Evolutionary conservation across 2,797 vertebrate species (phyloP).

Genomic region (Characodon lateralis): DNA sequence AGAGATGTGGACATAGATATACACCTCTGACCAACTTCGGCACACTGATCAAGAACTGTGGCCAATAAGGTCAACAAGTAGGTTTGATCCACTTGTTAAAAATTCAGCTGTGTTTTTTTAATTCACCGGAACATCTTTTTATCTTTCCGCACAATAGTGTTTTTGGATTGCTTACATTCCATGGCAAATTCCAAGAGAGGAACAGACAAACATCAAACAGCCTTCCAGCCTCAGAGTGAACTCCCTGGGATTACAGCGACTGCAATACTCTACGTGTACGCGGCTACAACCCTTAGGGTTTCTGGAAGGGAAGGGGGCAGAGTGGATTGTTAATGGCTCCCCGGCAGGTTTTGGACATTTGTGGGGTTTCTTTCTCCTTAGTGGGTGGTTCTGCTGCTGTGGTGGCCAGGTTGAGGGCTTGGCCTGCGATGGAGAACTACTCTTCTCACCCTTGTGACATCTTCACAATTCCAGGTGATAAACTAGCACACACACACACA

Average conservation of each 20-base stretch:
- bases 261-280: background rate
- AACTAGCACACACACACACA: too few relatives aligned
- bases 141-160: background rate
- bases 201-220: background rate
- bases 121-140: background rate
- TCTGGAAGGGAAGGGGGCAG: background rate
- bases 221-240: background rate
- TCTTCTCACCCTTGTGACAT: too few relatives aligned
- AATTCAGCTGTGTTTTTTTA: background rate
- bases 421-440: too few relatives aligned
- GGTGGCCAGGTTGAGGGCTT: too few relatives aligned
- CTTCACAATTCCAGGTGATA: too few relatives aligned
- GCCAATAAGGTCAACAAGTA: background rate
- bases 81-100: background rate
- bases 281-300: background rate
- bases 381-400: too few relatives aligned
- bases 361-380: too few relatives aligned
- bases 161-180: conserved; percentile 4
- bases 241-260: background rate
- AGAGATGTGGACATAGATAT: background rate
- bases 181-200: background rate
- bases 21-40: background rate
- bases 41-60: background rate
- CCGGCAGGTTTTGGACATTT: too few relatives aligned
- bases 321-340: too few relatives aligned